Base-by-base conservation (phyloP, 2,113 vertebrate genomes). In the Trochalopteron elliotii region DNA sequence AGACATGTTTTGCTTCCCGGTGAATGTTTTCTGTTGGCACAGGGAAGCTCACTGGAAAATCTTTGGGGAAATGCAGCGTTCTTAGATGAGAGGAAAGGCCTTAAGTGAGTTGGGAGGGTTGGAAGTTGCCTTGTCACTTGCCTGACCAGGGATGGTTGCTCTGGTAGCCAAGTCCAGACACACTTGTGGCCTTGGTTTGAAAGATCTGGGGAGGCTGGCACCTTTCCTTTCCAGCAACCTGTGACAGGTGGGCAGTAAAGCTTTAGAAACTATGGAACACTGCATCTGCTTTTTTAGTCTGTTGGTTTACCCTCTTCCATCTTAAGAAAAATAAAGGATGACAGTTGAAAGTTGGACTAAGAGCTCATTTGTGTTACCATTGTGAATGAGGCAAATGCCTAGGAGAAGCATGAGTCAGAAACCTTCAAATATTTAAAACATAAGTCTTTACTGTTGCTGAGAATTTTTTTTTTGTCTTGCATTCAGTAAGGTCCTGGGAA, bases 51-150 rank as follows among this genome's bases (percentile, higher is more conserved):
- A 10, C 37, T 80, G 68, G 30, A 74, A 59, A 77, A 56, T 53
- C 19, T 20, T 56, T 0, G 0, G 60, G 20, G n/a, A 65, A 56
- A 8, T 45, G n/a, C 33, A 22, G 28, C 0, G 0, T 52, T 75
- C 28, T 45, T 39, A 49, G 39, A 16, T 49, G 10, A 47, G 40
- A 52, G 12, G n/a, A 87, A 49, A 4, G 40, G 30, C 44, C 59
- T 16, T 45, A 10, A 56, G 31, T 55, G 61, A 56, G 63, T 8
- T 83, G 44, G 15, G 30, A 21, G 28, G 25, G 22, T n/a, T 92
- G 67, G 52, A 89, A 60, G 42, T 57, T 94, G 84, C 69, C 60
- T 77, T 77, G 39, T 81, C 72, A 28, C 72, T 94, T 77, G 63
- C 11, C 19, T 42, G 35, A 68, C 47, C 31, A 10, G 0, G 3